Evolutionary conservation across 1,140 invertebrate species (phyloP).

Genomic region (Panulirus ornatus): DNA sequence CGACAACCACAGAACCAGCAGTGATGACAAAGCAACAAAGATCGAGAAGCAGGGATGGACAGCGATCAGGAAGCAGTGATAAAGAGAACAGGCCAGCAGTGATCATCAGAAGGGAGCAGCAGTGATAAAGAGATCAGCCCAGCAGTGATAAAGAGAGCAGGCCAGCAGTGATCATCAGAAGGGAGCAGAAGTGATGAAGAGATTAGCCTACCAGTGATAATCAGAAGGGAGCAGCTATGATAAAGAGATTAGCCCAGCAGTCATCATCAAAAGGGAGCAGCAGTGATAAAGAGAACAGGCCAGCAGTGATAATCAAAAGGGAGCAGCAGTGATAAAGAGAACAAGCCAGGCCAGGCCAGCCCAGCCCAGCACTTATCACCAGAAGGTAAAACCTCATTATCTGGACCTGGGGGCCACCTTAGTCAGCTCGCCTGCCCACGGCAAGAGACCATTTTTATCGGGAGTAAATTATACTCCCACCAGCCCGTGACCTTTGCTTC

Average conservation of each 20-base stretch:
- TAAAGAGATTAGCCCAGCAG: too few relatives aligned
- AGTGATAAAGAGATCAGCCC: too few relatives aligned
- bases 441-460: constrained; percentile 29
- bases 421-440: constrained; percentile 22
- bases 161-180: too few relatives aligned
- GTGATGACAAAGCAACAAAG: not conserved
- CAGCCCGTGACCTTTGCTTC: constrained; percentile 19
- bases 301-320: not conserved
- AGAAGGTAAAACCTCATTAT: constrained; percentile 8
- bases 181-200: too few relatives aligned
- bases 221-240: not conserved
- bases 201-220: too few relatives aligned
- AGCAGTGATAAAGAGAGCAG: too few relatives aligned
- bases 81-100: not conserved
- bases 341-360: not conserved
- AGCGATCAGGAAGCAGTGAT: not conserved
- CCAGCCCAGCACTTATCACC: too few relatives aligned
- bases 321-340: not conserved
- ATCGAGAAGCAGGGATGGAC: not conserved
- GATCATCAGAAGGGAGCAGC: too few relatives aligned
- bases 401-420: not conserved
- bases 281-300: not conserved
- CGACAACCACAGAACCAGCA: not conserved
- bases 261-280: not conserved
- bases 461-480: constrained; percentile 25